Percentiles rank a stretch among this genome's conserved stretches.
phyloP scores from a whole-genome alignment of 2,797 vertebrate species.

The Sebastes diaconus region DNA sequence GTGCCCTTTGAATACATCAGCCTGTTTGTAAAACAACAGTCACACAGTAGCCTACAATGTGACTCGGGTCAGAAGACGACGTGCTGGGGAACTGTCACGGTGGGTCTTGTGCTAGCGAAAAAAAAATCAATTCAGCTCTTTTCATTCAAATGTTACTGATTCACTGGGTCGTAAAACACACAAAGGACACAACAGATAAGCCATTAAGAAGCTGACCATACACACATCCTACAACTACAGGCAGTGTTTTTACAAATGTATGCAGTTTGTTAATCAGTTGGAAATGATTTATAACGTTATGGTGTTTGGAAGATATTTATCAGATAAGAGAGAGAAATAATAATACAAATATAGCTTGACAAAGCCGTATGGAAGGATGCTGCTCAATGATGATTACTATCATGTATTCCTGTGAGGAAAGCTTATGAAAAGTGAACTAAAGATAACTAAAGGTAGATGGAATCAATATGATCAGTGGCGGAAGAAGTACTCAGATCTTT shows the following conservation, averaged over 20 bases:
- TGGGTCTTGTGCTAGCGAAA: conserved; percentile 3
- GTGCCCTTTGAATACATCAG: conserved; percentile 56
- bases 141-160: conserved; percentile 20
- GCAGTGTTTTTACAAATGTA: not conserved
- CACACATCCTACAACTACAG: not conserved
- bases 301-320: not conserved
- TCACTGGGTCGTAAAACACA: not conserved
- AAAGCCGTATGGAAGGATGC: not conserved
- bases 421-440: not conserved
- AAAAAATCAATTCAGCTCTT: conserved; percentile 1
- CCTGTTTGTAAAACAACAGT: conserved; percentile 43
- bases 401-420: not conserved
- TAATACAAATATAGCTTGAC: not conserved
- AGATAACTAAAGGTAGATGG: not conserved
- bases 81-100: not conserved
- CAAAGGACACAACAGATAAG: conserved; percentile 16
- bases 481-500: no score
- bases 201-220: not conserved
- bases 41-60: conserved; percentile 32
- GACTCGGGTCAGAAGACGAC: conserved; percentile 39
- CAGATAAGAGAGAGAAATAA: not conserved
- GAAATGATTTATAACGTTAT: not conserved
- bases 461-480: no score
- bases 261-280: not conserved
- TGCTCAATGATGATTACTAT: not conserved